Evolutionary conservation across 2,113 vertebrate species (phyloP).

Genomic region (Zapornia atra): DNA sequence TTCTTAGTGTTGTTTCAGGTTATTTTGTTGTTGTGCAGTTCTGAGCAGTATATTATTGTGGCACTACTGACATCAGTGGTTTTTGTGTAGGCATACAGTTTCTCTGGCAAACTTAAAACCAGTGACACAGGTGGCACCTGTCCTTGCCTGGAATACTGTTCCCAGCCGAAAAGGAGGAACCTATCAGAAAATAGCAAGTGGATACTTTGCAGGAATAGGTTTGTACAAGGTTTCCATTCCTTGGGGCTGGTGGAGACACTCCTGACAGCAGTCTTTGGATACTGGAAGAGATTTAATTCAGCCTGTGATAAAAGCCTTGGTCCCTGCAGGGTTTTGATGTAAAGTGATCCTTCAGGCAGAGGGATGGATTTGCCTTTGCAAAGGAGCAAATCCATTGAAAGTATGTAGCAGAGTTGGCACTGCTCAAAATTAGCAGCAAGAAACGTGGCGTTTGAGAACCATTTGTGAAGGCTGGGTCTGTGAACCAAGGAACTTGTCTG

Average conservation of each 20-base stretch:
- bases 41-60: neutral
- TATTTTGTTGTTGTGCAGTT: neutral
- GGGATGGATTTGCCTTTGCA: neutral
- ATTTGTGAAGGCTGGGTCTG: neutral
- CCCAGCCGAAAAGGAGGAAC: slow-evolving; percentile 80
- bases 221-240: slow-evolving; percentile 25
- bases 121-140: slow-evolving; percentile 83
- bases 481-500: neutral
- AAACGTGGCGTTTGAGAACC: neutral
- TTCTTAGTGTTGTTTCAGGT: neutral
- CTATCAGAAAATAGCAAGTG: slow-evolving; percentile 76
- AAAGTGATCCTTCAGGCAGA: neutral
- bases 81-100: slow-evolving; percentile 85
- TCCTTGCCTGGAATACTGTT: slow-evolving; percentile 86
- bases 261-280: accelerated
- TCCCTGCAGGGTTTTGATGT: neutral
- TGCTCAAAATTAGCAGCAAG: neutral
- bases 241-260: neutral
- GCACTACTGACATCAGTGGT: neutral
- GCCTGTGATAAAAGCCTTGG: neutral
- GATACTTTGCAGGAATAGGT: slow-evolving; percentile 83
- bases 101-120: slow-evolving; percentile 90
- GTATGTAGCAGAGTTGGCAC: neutral
- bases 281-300: neutral
- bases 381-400: neutral